Percentiles rank a stretch among this genome's conserved stretches.
phyloP scores from a whole-genome alignment of 2,888 invertebrate genomes.

The Chalcosyrphus nemorum region DNA sequence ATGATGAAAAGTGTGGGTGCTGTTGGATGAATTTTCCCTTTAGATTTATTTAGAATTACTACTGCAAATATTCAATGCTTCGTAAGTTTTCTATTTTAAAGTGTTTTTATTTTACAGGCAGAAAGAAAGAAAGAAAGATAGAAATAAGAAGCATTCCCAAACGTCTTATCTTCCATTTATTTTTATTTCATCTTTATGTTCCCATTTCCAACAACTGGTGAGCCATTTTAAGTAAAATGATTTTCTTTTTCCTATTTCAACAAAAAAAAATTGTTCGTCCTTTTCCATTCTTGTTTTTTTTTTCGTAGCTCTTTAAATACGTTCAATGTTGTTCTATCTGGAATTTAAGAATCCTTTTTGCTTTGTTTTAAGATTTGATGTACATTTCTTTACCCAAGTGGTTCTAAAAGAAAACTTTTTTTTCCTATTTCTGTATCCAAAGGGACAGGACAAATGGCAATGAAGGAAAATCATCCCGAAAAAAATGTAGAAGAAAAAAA shows the following conservation, averaged over 20 bases:
- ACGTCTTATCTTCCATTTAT: slow-evolving; percentile 59
- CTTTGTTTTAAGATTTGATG: slow-evolving; percentile 62
- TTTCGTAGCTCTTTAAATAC: slow-evolving; percentile 42
- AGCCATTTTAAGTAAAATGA: slow-evolving; percentile 47
- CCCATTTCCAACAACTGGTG: slow-evolving; percentile 52
- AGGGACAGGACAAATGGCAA: slow-evolving; percentile 47
- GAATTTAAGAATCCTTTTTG: slow-evolving; percentile 56
- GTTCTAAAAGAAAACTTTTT: slow-evolving; percentile 43
- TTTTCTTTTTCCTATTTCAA: slow-evolving; percentile 43
- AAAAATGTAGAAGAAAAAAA: slow-evolving; percentile 36
- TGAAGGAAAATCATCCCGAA: slow-evolving; percentile 33
- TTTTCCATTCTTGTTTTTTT: slow-evolving; percentile 9
- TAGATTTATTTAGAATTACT: slow-evolving; percentile 2
- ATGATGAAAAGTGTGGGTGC: neutral
- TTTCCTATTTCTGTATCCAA: slow-evolving; percentile 20
- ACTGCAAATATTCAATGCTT: slow-evolving; percentile 25
- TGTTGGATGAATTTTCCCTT: neutral
- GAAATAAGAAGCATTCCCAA: slow-evolving; percentile 27
- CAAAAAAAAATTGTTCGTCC: slow-evolving; percentile 35
- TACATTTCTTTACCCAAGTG: slow-evolving; percentile 49
- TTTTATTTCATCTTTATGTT: slow-evolving; percentile 53
- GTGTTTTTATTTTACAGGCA: slow-evolving; percentile 9
- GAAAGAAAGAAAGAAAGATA: neutral
- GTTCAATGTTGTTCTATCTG: slow-evolving; percentile 43
- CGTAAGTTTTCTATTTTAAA: slow-evolving; percentile 22